A percentile compares a stretch with the other conserved stretches of the same genome.
Conservation (phyloP, 1,140 invertebrate genomes). For the Hylaeus anthracinus region DNA sequence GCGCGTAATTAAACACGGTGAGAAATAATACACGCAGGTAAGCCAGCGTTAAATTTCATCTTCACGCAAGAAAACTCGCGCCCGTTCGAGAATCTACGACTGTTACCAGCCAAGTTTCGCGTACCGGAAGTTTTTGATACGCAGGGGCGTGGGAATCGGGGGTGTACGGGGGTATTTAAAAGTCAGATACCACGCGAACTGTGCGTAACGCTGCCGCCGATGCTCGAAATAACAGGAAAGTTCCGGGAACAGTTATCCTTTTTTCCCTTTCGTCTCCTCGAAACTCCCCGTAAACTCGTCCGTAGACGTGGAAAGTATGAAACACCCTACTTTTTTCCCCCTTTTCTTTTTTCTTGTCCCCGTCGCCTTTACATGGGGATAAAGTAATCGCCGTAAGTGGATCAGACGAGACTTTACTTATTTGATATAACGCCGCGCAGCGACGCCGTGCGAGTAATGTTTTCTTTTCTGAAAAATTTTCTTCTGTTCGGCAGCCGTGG, state of each 20-base stretch:
- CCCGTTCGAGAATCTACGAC: not conserved
- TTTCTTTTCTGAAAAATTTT: conserved; percentile 2
- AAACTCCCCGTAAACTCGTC: not conserved
- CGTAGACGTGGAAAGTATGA: not conserved
- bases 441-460: no score
- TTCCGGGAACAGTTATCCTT: not conserved
- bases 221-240: not conserved
- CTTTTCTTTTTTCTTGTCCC: not conserved
- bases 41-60: conserved; percentile 21
- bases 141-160: not conserved
- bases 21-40: conserved; percentile 32
- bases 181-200: not conserved
- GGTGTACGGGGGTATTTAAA: conserved; percentile 17
- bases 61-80: not conserved
- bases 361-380: not conserved
- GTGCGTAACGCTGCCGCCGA: not conserved
- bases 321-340: not conserved
- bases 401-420: conserved; percentile 22
- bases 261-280: not conserved
- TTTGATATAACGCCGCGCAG: not conserved
- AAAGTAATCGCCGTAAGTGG: not conserved
- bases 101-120: not conserved
- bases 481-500: not conserved
- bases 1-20: conserved; percentile 20
- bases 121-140: not conserved